phyloP scores from a whole-genome alignment of 2,797 vertebrate species.

The Oryzias sinensis region DNA sequence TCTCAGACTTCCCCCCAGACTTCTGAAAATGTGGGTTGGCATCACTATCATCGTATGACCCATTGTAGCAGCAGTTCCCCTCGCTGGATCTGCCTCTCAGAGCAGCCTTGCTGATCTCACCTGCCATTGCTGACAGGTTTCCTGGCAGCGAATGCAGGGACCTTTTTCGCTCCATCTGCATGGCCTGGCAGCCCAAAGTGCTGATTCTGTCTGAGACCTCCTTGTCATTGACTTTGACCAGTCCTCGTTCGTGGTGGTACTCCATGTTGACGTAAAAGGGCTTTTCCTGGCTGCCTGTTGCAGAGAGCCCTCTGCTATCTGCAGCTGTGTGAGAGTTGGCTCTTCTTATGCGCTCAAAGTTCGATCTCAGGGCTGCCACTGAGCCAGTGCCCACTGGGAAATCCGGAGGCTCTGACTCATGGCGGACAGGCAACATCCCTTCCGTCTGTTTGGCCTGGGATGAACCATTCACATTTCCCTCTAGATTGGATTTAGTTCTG shows the following conservation, averaged over 20 bases:
- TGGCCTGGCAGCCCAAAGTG: conserved; percentile 89
- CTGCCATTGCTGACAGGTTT: conserved; percentile 68
- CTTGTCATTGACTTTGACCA: conserved; percentile 89
- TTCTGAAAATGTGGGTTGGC: conserved; percentile 78
- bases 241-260: conserved; percentile 89
- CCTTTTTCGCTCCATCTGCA: conserved; percentile 92
- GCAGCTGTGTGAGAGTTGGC: conserved; percentile 80
- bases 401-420: conserved; percentile 72
- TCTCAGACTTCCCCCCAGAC: conserved; percentile 74
- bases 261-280: conserved; percentile 92
- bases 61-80: conserved; percentile 80
- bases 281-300: conserved; percentile 62
- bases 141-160: conserved; percentile 80
- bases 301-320: conserved; percentile 64
- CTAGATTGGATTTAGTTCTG: conserved; percentile 71
- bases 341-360: conserved; percentile 89
- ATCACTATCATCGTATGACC: conserved; percentile 83
- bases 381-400: conserved; percentile 80
- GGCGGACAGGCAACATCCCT: conserved; percentile 59
- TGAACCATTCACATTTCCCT: conserved; percentile 69
- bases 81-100: conserved; percentile 82
- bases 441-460: conserved; percentile 78
- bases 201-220: conserved; percentile 91
- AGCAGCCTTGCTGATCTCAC: conserved; percentile 70
- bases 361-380: conserved; percentile 89